These are phyloP conservation scores for Monoplex corrugatus DNA, from an alignment of 2,888 invertebrate genomes.

Conservation along the genomic window DNA sequence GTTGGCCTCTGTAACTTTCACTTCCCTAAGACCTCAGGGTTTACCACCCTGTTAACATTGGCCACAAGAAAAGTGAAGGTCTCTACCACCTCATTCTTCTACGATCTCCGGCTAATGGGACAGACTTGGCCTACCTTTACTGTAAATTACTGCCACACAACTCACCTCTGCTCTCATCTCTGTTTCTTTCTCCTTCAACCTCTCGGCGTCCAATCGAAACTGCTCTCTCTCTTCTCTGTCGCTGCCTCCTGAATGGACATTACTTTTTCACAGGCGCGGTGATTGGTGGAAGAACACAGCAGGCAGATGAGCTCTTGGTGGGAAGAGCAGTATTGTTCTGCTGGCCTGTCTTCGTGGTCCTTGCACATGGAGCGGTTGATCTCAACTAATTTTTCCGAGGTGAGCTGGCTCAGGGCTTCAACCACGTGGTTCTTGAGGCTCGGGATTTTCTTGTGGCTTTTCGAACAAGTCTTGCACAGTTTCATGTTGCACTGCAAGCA, in stretches of 20 bases:
- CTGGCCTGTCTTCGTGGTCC: slow-evolving; percentile 18
- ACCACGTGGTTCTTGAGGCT: slow-evolving; percentile 14
- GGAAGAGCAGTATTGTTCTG: slow-evolving; percentile 15
- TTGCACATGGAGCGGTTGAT: neutral
- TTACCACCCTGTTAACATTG: no score
- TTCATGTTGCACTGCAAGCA: slow-evolving; percentile 36
- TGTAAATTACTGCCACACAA: no score
- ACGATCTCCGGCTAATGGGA: no score
- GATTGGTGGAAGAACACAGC: slow-evolving; percentile 1
- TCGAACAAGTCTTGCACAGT: slow-evolving; percentile 16
- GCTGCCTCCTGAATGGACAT: neutral
- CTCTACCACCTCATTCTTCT: no score
- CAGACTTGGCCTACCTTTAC: no score
- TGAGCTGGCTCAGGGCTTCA: neutral
- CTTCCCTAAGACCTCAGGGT: no score
- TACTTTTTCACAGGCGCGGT: neutral
- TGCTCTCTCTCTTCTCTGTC: neutral
- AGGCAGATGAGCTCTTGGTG: neutral
- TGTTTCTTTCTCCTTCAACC: slow-evolving; percentile 1
- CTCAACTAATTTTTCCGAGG: neutral
- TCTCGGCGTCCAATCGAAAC: neutral
- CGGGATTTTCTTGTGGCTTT: neutral
- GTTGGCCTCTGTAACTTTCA: no score
- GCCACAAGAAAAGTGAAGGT: no score
- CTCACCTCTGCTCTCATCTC: neutral